Conservation (phyloP, 1,140 invertebrate genomes). For the Thaumetopoea pityocampa region DNA sequence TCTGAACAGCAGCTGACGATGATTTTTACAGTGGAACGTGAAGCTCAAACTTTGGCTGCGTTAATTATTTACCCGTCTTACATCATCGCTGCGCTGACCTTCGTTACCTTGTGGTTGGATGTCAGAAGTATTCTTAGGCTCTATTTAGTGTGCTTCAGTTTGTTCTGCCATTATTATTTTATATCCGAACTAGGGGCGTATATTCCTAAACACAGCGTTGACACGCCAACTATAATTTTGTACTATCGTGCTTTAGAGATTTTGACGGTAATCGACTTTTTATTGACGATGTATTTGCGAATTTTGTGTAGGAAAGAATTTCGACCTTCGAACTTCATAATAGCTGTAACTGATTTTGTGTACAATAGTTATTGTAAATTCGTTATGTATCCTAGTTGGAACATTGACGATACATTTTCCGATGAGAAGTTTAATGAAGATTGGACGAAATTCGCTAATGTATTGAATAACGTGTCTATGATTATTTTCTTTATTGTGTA, state of each 20-base stretch:
- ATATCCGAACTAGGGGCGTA: slow-evolving; percentile 19
- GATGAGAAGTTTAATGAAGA: slow-evolving; percentile 1
- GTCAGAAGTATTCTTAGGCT: slow-evolving; percentile 17
- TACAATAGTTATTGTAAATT: slow-evolving; percentile 10
- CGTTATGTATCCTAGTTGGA: slow-evolving; percentile 6
- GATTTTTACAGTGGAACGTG: slow-evolving; percentile 30
- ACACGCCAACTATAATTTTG: slow-evolving; percentile 30
- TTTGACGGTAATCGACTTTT: slow-evolving; percentile 22
- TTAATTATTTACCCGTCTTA: slow-evolving; percentile 28
- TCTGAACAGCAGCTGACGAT: slow-evolving; percentile 20
- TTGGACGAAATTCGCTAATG: slow-evolving; percentile 17
- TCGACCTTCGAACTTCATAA: slow-evolving; percentile 18
- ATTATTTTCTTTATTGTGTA: slow-evolving; percentile 10
- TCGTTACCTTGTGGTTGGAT: slow-evolving; percentile 26
- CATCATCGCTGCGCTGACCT: slow-evolving; percentile 23
- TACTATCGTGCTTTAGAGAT: slow-evolving; percentile 29
- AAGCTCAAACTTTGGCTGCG: slow-evolving; percentile 24
- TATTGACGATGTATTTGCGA: slow-evolving; percentile 26
- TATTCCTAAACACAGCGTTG: slow-evolving; percentile 28
- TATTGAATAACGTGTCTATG: slow-evolving; percentile 9
- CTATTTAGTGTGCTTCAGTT: slow-evolving; percentile 23
- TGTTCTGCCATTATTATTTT: slow-evolving; percentile 32
- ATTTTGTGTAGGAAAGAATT: slow-evolving; percentile 14
- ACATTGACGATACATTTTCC: background rate
- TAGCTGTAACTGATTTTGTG: slow-evolving; percentile 20